Conservation (phyloP, 2,888 invertebrate genomes). For the Rhagium mordax region DNA sequence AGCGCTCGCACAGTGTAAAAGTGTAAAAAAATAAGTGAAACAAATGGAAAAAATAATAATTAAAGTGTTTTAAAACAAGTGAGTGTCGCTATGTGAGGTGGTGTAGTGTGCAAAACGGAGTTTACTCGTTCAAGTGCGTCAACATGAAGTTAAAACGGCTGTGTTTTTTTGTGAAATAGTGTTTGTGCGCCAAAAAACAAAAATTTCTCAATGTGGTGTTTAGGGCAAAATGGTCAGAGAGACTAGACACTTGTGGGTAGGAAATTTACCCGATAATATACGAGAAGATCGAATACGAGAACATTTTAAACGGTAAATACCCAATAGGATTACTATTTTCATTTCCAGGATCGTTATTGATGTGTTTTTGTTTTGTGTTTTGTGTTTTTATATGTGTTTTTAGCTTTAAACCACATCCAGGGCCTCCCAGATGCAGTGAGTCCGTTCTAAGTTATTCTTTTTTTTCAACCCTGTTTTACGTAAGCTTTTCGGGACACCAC, state of each 20-base stretch:
- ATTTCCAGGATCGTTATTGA: constrained; percentile 34
- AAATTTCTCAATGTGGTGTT: constrained; percentile 91
- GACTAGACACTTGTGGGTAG: constrained; percentile 99
- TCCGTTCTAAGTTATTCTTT: constrained; percentile 27
- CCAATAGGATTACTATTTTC: constrained; percentile 34
- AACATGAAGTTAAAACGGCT: constrained; percentile 65
- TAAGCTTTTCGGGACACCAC: constrained; percentile 30
- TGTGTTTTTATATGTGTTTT: constrained; percentile 28
- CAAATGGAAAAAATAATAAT: constrained; percentile 47
- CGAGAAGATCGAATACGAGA: constrained; percentile 97
- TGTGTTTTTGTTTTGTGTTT: constrained; percentile 28
- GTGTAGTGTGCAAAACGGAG: constrained; percentile 50
- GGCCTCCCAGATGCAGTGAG: constrained; percentile 31
- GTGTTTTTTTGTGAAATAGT: constrained; percentile 67
- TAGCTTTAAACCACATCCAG: constrained; percentile 25
- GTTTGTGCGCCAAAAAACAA: constrained; percentile 73
- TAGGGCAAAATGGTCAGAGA: constrained; percentile 99
- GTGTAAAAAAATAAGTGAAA: constrained; percentile 48
- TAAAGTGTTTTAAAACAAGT: constrained; percentile 45
- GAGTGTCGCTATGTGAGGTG: constrained; percentile 50
- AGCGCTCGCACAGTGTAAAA: constrained; percentile 62
- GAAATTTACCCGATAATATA: constrained; percentile 99
- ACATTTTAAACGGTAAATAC: constrained; percentile 95
- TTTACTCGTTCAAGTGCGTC: constrained; percentile 52
- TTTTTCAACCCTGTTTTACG: constrained; percentile 18